Base-by-base conservation (phyloP, 2,797 vertebrate species). In the Tapera naevia region DNA sequence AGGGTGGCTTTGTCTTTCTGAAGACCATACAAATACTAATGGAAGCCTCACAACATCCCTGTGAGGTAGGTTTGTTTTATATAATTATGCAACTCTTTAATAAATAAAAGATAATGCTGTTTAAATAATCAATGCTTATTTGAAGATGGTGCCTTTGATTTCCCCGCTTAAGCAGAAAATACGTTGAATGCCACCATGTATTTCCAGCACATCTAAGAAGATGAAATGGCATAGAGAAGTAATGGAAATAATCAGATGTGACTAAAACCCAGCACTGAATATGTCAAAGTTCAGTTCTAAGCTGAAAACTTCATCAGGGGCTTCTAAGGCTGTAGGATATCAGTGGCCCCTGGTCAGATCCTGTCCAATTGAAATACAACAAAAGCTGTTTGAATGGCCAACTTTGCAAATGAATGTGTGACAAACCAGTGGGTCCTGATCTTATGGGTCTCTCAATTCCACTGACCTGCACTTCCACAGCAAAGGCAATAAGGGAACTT, bases 231-330 rank as follows among this genome's bases (percentile, higher is more conserved):
- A 83, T 1, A 58, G 17, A 56, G 83, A 88, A 64, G 10, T 65
- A 80, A 88, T 11, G 25, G 23, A 70, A 82, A 73, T 28, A 57
- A 50, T 32, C 11, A 19, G 24, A 14, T 37, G 11, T 17, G 91
- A 75, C 19, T 58, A 51, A 88, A 83, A 92, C 74, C 14, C 53
- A 93, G 54, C 30, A 74, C 22, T 67, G 18, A 60, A 66, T 5
- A 23, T n/a, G 19, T 82, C 95, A 74, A 92, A 94, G 93, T 89
- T 92, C 81, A 87, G 57, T 21, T 89, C 64, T 78, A 85, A 67
- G 43, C 54, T 58, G 72, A 89, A 94, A 83, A 92, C 5, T 54
- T 80, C 32, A 75, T 50, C 25, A 53, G 61, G n/a, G 28, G 2
- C 9, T 86, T 46, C 32, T 67, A 88, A 45, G 30, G 39, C n/a